phyloP scores from a whole-genome alignment of 2,113 vertebrate species.

The Phrynosoma blainvillii region DNA sequence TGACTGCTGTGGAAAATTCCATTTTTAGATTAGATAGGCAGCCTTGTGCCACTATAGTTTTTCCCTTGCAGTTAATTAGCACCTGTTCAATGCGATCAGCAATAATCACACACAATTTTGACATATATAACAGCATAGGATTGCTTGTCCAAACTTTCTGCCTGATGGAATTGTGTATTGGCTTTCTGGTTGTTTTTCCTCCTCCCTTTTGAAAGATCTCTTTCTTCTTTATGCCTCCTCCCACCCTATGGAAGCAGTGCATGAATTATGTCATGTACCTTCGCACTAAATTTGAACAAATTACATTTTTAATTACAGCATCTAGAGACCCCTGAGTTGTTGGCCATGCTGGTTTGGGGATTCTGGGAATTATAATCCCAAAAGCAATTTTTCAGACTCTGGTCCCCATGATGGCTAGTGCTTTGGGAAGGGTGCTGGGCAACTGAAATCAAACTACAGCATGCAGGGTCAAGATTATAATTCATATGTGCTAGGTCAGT shows the following conservation, averaged over 20 bases:
- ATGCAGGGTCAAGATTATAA: neutral
- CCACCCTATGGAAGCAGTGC: neutral
- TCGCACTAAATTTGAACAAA: no score
- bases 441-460: neutral
- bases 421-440: neutral
- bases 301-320: no score
- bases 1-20: neutral
- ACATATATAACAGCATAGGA: neutral
- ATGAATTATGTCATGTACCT: no score
- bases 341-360: no score
- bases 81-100: neutral
- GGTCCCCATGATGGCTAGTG: neutral
- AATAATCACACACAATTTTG: constrained; percentile 12
- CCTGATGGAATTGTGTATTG: neutral
- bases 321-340: no score
- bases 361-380: no score
- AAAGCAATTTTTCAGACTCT: neutral
- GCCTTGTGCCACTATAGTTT: neutral
- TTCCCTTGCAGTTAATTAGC: neutral
- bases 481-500: neutral
- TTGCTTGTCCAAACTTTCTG: neutral
- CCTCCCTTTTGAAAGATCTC: neutral
- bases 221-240: neutral
- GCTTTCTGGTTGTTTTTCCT: neutral
- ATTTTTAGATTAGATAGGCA: constrained; percentile 12